Evolutionary conservation across 2,113 vertebrate species (phyloP), one percentile per base, ranked within the genome.

Genomic region (Toxostoma redivivum): DNA sequence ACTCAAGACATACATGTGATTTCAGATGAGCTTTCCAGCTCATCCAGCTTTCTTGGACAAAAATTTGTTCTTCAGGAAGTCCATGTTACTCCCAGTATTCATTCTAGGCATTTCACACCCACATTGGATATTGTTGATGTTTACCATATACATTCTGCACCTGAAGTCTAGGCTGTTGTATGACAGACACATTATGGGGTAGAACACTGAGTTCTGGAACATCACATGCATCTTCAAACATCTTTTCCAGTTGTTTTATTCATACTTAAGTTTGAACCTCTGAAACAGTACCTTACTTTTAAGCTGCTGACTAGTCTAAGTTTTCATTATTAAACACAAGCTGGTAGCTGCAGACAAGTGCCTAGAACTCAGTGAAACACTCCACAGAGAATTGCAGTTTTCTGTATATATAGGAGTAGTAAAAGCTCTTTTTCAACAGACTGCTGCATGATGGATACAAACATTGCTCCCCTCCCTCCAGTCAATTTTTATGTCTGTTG

Each of bases 331-430:
- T 28, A 48, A 82, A 92, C 23, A 57, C 31, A 77, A 69, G 51
- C 25, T 73, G 33, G 11, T 71, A 73, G 30, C 25, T 53, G 47
- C 50, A 94, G 25, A 53, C 8, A 65, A 83, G 7, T 30, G 31
- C 57, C 80, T 21, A 81, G 33, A 73, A 40, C 44, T 72, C 67
- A 62, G 25, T 22, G 25, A 80, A 40, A 83, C 10, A 38, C 14
- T 31, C 15, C 23, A 27, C 25, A 72, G 35, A 44, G 31, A 79
- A 62, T 0, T 85, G 40, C 4, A 33, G 12, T 62, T 89, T 81
- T 45, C 30, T 78, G 0, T 12, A 19, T 10, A 18, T 4, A 4
- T 21, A 19, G 42, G 11, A 78, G 40, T 0, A 53, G 7, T 33
- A 82, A 70, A 85, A 90, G 11, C 13, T 67, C 30, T 69, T 88